Conservation (phyloP, 2,888 invertebrate genomes). For the Sphinx pinastri region DNA sequence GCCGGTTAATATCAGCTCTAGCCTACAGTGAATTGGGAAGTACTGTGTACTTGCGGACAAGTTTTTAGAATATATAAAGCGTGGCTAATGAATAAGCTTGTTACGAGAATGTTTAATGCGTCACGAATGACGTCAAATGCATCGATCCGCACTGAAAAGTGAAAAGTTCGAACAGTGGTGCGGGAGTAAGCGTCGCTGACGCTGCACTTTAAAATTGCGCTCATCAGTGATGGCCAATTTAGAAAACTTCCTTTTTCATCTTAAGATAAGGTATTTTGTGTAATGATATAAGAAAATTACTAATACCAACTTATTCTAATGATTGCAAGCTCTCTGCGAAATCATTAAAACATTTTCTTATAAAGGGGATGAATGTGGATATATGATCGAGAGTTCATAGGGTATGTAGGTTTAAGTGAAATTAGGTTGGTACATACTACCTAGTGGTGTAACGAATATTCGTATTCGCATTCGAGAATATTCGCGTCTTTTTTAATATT, state of each 20-base stretch:
- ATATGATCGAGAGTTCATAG: not conserved
- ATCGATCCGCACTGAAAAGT: constrained; percentile 44
- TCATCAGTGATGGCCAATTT: not conserved
- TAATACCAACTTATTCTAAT: not conserved
- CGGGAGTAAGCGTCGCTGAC: not conserved
- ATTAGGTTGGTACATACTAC: too few relatives aligned
- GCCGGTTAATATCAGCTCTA: not conserved
- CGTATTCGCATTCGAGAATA: too few relatives aligned
- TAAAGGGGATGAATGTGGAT: constrained; percentile 37
- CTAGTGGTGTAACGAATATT: too few relatives aligned
- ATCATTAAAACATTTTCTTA: constrained; percentile 63
- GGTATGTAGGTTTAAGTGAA: not conserved
- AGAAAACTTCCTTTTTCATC: not conserved
- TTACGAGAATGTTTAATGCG: constrained; percentile 36
- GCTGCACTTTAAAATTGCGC: constrained; percentile 4
- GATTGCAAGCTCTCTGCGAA: constrained; percentile 35
- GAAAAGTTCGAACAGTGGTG: constrained; percentile 27
- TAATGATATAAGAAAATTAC: not conserved
- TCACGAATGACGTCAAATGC: constrained; percentile 52
- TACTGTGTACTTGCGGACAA: not conserved
- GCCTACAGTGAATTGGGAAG: too few relatives aligned
- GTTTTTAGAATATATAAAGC: constrained; percentile 16
- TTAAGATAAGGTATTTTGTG: not conserved
- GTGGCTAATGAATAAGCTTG: not conserved
- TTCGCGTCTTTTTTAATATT: too few relatives aligned